Conservation (phyloP, 2,888 invertebrate species). For the Drosophila mimica region DNA sequence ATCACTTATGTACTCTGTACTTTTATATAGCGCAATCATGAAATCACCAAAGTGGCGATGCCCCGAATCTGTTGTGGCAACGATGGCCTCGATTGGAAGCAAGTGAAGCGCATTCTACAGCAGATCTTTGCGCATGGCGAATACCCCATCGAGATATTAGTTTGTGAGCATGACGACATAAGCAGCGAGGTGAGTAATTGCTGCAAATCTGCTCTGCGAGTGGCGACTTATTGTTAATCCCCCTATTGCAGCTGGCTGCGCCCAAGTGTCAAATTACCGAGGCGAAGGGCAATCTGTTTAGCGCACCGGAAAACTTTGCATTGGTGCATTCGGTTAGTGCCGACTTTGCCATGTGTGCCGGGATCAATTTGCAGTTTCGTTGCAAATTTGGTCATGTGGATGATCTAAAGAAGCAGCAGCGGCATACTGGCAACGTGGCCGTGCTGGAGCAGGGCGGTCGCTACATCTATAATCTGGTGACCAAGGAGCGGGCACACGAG, state of each 20-base stretch:
- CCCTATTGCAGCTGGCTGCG: conserved; percentile 55
- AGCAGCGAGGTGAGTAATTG: conserved; percentile 49
- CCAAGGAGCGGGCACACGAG: conserved; percentile 86
- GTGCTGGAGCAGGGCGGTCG: conserved; percentile 85
- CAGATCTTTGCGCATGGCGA: conserved; percentile 75
- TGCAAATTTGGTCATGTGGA: conserved; percentile 79
- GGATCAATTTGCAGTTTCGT: conserved; percentile 86
- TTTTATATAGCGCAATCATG: conserved; percentile 81
- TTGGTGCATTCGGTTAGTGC: conserved; percentile 87
- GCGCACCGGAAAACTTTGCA: conserved; percentile 85
- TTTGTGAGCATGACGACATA: conserved; percentile 74
- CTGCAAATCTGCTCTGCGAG: background rate
- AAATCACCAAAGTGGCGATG: conserved; percentile 87
- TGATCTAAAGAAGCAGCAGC: conserved; percentile 81
- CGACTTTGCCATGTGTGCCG: conserved; percentile 87
- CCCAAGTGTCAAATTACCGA: conserved; percentile 83
- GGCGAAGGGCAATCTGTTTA: conserved; percentile 86
- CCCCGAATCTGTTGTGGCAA: conserved; percentile 88
- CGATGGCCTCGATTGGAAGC: conserved; percentile 87
- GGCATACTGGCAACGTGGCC: conserved; percentile 85
- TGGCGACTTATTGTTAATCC: conserved; percentile 7
- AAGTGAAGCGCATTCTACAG: conserved; percentile 84
- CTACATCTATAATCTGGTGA: conserved; percentile 87
- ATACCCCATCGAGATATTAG: conserved; percentile 75
- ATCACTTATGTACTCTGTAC: background rate